These are phyloP conservation scores for Hyperoplus lanceolatus DNA, from an alignment of 2,797 vertebrate species.

Conservation along the genomic window DNA sequence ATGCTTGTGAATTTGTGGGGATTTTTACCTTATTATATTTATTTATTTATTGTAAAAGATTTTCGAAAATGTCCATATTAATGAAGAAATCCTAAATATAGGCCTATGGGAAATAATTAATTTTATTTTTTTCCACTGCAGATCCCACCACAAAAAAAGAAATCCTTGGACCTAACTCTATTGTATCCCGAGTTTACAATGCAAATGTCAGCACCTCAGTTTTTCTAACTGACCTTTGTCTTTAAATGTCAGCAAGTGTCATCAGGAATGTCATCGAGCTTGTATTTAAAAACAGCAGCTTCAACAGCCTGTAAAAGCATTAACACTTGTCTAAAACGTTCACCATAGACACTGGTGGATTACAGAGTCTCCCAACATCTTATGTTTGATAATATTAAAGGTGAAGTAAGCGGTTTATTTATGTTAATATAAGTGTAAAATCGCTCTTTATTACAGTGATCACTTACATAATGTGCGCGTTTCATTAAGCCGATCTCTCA, in stretches of 20 bases:
- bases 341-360: not conserved
- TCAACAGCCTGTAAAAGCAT: slow-evolving; percentile 32
- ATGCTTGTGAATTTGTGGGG: too few relatives aligned
- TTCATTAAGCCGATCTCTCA: too few relatives aligned
- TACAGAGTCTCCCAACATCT: not conserved
- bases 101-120: too few relatives aligned
- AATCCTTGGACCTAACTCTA: not conserved
- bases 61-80: too few relatives aligned
- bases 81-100: too few relatives aligned
- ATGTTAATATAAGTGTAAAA: too few relatives aligned
- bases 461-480: too few relatives aligned
- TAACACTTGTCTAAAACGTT: slow-evolving; percentile 13
- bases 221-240: slow-evolving; percentile 6
- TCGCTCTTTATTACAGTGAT: too few relatives aligned
- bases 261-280: slow-evolving; percentile 16
- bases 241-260: slow-evolving; percentile 29
- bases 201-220: slow-evolving; percentile 13
- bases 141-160: not conserved
- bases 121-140: not conserved
- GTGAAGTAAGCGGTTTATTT: too few relatives aligned
- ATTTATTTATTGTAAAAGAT: too few relatives aligned
- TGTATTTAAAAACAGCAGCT: not conserved
- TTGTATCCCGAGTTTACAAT: not conserved
- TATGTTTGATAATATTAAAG: too few relatives aligned
- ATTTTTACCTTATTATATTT: not conserved